Base-by-base conservation (phyloP, 2,888 invertebrate genomes). In the Idaea aversata region DNA sequence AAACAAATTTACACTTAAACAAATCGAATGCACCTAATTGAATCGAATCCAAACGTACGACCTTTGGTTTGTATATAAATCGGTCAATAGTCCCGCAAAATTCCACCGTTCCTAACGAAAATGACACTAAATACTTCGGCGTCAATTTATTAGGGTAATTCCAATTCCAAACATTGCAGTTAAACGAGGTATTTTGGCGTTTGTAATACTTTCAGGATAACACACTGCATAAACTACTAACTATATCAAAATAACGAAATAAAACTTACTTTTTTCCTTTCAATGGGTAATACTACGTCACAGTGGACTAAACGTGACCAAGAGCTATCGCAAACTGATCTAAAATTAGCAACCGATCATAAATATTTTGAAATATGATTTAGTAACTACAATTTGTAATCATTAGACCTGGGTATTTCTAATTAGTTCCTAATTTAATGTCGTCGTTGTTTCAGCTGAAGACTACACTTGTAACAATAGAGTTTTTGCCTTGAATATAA, bases 21-120 rank as follows among this genome's bases (percentile, higher is more conserved):
- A 69, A 69, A 67, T 72, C 74, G 70, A 72, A 76, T 47, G 47
- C 47, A 67, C 75, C 72, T 70, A 76, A 77, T 75, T 77, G 73
- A 76, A 75, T 74, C 75, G 68, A 72, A 74, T 79, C 75, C 77
- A 80, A 79, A 69, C 66, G 66, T 15, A 60, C 66, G 68, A 78
- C 79, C 77, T 81, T 73, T 68, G 35, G 62, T 63, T n/a, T 61
- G 62, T 47, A 15, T 64, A 71, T 62, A 63, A 65, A 65, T 59
- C 70, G 68, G 70, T 68, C 73, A 72, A 66, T 70, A 67, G 63
- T 68, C 69, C 61, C 60, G 58, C 25, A 62, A 67, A 47, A 69
- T 70, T 66, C 62, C 59, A 25, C 15, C 7, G 47, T 47, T 47
- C 47, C 13, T 10, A 47, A 47, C 47, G 47, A 47, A 47, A 47